A percentile compares a stretch with the other conserved stretches of the same genome.
These are phyloP conservation scores for Unio delphinus DNA, from an alignment of 2,888 invertebrate species.

Conservation along the genomic window DNA sequence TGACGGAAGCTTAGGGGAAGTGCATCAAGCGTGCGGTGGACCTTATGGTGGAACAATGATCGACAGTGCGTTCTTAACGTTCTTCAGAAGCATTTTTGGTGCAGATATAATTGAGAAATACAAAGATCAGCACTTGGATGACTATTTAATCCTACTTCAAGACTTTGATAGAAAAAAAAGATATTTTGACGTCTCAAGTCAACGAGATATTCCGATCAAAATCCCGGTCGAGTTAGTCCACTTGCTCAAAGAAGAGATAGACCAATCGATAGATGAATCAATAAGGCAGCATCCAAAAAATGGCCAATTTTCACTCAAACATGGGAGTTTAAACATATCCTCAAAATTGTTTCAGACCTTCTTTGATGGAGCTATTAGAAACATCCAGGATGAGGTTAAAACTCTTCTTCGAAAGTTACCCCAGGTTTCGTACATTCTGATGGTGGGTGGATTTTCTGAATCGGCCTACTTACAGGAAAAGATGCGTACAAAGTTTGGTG, in stretches of 20 bases:
- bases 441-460: slow-evolving; percentile 3
- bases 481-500: background rate
- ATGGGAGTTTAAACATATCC: too few relatives aligned
- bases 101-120: background rate
- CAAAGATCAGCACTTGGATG: background rate
- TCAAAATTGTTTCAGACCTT: too few relatives aligned
- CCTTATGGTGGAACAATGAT: background rate
- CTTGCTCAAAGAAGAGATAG: background rate
- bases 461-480: background rate
- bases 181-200: background rate
- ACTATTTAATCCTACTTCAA: background rate
- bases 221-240: background rate
- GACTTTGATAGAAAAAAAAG: background rate
- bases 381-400: too few relatives aligned
- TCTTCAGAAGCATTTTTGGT: background rate
- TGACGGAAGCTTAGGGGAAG: background rate
- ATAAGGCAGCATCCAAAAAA: background rate
- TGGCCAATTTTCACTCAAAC: too few relatives aligned
- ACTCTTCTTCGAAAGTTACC: too few relatives aligned
- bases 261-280: background rate
- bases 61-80: background rate
- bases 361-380: too few relatives aligned
- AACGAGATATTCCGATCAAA: background rate
- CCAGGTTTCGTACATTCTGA: background rate
- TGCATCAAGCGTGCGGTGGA: background rate